Conservation (phyloP, 2,888 invertebrate genomes). For the Sclerodermus sp. region DNA sequence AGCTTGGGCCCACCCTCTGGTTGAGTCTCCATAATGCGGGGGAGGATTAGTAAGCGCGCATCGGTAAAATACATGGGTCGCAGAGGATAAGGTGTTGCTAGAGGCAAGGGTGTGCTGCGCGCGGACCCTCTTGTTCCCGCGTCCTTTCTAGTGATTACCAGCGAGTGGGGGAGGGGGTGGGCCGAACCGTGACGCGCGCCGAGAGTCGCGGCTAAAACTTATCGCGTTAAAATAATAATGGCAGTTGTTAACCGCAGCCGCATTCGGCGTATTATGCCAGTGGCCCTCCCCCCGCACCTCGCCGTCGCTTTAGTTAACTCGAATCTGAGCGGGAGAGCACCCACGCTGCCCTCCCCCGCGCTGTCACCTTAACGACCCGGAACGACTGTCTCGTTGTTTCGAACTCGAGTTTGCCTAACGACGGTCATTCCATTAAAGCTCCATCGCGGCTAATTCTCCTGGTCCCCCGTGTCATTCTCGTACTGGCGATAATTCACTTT, state of each 20-base stretch:
- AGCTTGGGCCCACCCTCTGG: no score
- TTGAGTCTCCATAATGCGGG: no score
- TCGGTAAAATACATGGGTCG: no score
- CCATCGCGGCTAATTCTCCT: slow-evolving; percentile 13
- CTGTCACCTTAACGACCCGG: not conserved
- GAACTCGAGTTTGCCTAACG: slow-evolving; percentile 9
- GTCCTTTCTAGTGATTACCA: no score
- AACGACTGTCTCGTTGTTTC: slow-evolving; percentile 16
- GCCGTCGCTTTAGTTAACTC: slow-evolving; percentile 5
- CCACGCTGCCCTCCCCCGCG: not conserved
- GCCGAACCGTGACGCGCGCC: no score
- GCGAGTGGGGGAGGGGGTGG: no score
- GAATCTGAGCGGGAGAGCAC: not conserved
- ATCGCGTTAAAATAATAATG: slow-evolving; percentile 19
- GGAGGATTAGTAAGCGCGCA: no score
- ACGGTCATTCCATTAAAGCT: slow-evolving; percentile 16
- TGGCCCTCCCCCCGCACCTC: not conserved
- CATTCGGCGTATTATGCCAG: slow-evolving; percentile 6
- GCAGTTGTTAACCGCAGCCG: slow-evolving; percentile 8
- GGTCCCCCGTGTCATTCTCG: not conserved
- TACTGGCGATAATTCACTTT: no score
- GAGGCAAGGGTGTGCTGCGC: not conserved
- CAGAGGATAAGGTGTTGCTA: no score
- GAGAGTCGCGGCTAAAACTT: not conserved
- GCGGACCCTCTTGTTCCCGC: no score